Evolutionary conservation across 1,140 invertebrate genomes (phyloP).

Genomic region (Hylaeus volcanicus): DNA sequence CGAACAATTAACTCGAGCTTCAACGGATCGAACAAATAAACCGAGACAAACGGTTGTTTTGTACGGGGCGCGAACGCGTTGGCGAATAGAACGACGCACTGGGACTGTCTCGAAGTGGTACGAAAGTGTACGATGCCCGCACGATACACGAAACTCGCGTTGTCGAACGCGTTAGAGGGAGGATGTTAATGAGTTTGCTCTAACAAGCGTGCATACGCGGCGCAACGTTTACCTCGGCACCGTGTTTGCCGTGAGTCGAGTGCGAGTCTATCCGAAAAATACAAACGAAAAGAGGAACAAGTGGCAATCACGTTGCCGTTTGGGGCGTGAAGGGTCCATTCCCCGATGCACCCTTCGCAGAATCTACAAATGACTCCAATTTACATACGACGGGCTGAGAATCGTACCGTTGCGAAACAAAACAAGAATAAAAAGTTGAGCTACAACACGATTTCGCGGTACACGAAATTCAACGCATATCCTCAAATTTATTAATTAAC

Average conservation of each 20-base stretch:
- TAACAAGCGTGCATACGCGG: slow-evolving; percentile 56
- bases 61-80: background rate
- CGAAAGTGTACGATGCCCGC: slow-evolving; percentile 18
- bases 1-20: background rate
- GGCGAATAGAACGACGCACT: slow-evolving; percentile 11
- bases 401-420: too few species aligned
- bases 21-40: slow-evolving; percentile 28
- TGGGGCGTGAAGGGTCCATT: background rate
- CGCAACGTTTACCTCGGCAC: slow-evolving; percentile 22
- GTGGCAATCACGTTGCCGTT: background rate
- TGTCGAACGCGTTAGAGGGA: slow-evolving; percentile 64
- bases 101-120: slow-evolving; percentile 54
- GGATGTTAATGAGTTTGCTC: slow-evolving; percentile 67
- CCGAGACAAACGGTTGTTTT: slow-evolving; percentile 1
- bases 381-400: background rate
- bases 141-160: slow-evolving; percentile 36
- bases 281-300: background rate
- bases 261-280: background rate
- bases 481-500: too few species aligned
- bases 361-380: background rate
- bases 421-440: too few species aligned
- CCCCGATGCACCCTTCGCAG: too few species aligned
- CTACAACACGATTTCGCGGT: too few species aligned
- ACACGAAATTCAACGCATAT: too few species aligned
- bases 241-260: slow-evolving; percentile 37